phyloP scores from a whole-genome alignment of 2,797 vertebrate genomes.

The Sebastes itinus region DNA sequence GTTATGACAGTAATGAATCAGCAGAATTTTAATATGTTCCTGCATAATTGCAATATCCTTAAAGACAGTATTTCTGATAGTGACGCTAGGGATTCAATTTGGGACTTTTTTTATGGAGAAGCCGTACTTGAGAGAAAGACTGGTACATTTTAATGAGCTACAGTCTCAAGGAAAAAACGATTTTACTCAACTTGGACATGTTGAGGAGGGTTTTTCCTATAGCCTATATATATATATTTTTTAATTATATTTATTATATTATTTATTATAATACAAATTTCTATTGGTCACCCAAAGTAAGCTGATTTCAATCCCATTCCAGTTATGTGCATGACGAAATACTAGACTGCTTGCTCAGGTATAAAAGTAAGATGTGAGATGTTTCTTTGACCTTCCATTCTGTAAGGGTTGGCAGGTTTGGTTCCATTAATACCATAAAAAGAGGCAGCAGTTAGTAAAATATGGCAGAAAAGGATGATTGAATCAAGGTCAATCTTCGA shows the following conservation, averaged over 20 bases:
- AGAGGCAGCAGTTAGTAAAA: neutral
- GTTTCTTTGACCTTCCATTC: neutral
- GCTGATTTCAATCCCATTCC: neutral
- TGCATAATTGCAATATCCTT: neutral
- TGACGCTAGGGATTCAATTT: conserved; percentile 15
- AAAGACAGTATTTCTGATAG: neutral
- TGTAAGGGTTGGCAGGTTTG: neutral
- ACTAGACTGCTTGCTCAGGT: neutral
- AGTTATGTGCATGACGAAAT: neutral
- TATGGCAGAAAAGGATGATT: neutral
- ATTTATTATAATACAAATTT: neutral
- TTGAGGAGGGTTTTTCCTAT: neutral
- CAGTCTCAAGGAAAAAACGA: conserved; percentile 13
- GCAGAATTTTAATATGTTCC: neutral
- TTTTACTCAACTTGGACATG: conserved; percentile 12
- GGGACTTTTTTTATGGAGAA: conserved; percentile 39
- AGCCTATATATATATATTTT: too few species aligned
- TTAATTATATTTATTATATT: too few species aligned
- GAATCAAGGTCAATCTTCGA: neutral
- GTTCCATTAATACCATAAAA: neutral
- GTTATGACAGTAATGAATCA: neutral
- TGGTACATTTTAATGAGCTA: conserved; percentile 42
- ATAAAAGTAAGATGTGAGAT: neutral
- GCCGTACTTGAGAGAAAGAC: conserved; percentile 12
- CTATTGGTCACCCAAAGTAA: neutral